Percentiles rank a stretch among this genome's conserved stretches.
These are phyloP conservation scores for Dexiosoma caninum DNA, from an alignment of 2,888 invertebrate species.

Conservation along the genomic window DNA sequence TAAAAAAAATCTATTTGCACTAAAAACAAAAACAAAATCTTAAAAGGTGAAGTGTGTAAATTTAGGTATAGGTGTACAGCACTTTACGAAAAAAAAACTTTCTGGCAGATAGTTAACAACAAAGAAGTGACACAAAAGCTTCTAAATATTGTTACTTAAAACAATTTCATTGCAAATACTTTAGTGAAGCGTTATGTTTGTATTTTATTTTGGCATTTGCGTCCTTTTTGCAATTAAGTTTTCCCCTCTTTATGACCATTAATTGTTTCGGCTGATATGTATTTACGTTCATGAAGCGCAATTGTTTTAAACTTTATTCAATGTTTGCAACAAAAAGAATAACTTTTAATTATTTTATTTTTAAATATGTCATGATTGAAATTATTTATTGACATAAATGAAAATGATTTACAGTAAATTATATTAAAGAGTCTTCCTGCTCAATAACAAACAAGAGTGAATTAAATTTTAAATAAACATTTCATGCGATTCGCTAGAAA, in stretches of 20 bases:
- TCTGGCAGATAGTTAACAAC: too few relatives aligned
- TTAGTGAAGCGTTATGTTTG: too few relatives aligned
- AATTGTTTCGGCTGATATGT: slow-evolving; percentile 7
- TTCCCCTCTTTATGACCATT: slow-evolving; percentile 25
- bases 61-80: too few relatives aligned
- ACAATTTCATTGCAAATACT: too few relatives aligned
- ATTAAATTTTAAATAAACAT: not conserved
- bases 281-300: slow-evolving; percentile 28
- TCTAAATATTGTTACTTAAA: too few relatives aligned
- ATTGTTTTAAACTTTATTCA: slow-evolving; percentile 20
- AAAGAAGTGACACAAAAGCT: too few relatives aligned
- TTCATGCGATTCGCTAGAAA: not conserved
- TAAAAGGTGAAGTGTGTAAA: too few relatives aligned
- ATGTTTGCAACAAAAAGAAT: slow-evolving; percentile 29
- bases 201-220: not conserved
- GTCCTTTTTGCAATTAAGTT: not conserved
- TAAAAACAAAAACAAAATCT: too few relatives aligned
- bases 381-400: slow-evolving; percentile 48
- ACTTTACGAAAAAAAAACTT: too few relatives aligned
- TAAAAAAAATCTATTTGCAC: too few relatives aligned
- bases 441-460: not conserved
- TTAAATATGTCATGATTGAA: slow-evolving; percentile 52
- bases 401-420: slow-evolving; percentile 48
- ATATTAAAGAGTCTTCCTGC: slow-evolving; percentile 28
- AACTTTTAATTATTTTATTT: slow-evolving; percentile 34